These are phyloP conservation scores for Hemiscyllium ocellatum DNA, from an alignment of 2,113 vertebrate species.

Conservation along the genomic window DNA sequence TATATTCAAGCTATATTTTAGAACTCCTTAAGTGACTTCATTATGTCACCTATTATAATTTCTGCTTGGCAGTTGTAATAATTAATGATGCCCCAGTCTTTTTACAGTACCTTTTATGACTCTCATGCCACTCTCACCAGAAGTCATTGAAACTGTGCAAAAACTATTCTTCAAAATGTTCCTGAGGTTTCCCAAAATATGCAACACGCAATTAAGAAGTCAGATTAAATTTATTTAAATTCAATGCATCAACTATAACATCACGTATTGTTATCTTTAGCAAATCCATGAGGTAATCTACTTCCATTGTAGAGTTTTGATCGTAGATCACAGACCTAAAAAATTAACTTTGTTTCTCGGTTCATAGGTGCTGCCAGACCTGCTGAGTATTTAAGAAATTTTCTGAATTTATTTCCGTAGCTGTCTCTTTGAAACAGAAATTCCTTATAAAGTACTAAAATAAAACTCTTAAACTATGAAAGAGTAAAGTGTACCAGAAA, in stretches of 20 bases:
- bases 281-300: background rate
- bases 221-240: slow-evolving; percentile 34
- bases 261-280: background rate
- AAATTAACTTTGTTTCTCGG: background rate
- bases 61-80: slow-evolving; percentile 27
- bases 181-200: slow-evolving; percentile 21
- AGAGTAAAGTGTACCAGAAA: background rate
- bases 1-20: slow-evolving; percentile 37
- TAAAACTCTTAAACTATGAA: background rate
- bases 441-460: background rate
- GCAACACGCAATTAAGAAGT: slow-evolving; percentile 35
- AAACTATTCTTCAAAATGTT: slow-evolving; percentile 27
- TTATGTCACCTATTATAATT: slow-evolving; percentile 35
- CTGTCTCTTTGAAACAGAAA: background rate
- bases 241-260: slow-evolving; percentile 31
- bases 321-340: background rate
- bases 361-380: background rate
- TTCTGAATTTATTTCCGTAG: background rate
- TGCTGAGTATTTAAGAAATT: background rate
- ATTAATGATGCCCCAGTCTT: slow-evolving; percentile 27
- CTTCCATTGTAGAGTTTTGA: background rate
- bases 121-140: slow-evolving; percentile 16
- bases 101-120: slow-evolving; percentile 31
- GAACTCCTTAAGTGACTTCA: slow-evolving; percentile 27
- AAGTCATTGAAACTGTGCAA: background rate